Evolutionary conservation across 2,797 vertebrate genomes (phyloP).

Genomic region (Brachyrhaphis roseni): DNA sequence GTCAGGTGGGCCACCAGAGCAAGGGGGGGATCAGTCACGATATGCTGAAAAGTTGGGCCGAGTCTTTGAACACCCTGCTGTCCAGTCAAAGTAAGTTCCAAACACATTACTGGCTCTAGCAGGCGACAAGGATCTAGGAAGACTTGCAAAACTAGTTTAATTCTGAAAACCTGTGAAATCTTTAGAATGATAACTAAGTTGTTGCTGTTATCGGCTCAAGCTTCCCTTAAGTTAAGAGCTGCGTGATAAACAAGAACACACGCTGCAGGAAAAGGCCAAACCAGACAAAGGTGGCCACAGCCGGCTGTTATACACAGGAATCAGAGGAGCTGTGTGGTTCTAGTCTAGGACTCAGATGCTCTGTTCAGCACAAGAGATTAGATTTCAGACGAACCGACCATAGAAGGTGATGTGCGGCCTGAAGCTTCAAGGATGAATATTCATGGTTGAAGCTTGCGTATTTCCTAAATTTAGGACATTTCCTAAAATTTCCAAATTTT

Average conservation of each 20-base stretch:
- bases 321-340: not conserved
- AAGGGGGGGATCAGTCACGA: slow-evolving; percentile 66
- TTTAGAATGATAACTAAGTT: not conserved
- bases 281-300: not conserved
- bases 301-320: not conserved
- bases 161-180: not conserved
- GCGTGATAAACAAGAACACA: not conserved
- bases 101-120: not conserved
- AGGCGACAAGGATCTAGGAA: not conserved
- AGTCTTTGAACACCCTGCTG: slow-evolving; percentile 78
- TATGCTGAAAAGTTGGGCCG: slow-evolving; percentile 79
- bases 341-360: not conserved
- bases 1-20: slow-evolving; percentile 75
- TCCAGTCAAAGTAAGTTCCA: slow-evolving; percentile 79
- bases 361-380: not conserved
- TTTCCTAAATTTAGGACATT: too few species aligned
- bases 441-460: not conserved
- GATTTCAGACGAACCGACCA: not conserved
- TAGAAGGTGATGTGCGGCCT: not conserved
- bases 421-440: not conserved
- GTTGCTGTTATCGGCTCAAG: too few species aligned
- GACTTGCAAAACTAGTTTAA: not conserved
- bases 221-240: not conserved
- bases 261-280: not conserved
- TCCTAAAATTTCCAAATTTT: too few species aligned